A percentile compares a stretch with the other conserved stretches of the same genome.
phyloP scores from a whole-genome alignment of 2,888 invertebrate genomes.

The Philaethria dido region DNA sequence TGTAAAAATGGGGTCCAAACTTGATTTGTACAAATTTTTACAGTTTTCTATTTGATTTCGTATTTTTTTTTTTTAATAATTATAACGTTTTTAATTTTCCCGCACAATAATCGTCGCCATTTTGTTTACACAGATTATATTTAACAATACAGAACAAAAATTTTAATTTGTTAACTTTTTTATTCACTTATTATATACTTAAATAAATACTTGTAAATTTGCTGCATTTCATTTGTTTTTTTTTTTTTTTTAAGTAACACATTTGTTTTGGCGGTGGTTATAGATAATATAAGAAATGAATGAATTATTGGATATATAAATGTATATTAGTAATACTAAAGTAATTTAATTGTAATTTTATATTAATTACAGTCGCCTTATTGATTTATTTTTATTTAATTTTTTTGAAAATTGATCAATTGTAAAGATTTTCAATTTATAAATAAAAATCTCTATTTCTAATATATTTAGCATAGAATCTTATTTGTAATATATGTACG shows the following conservation, averaged over 20 bases:
- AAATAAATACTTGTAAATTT: not conserved
- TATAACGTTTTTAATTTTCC: not conserved
- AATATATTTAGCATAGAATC: too few relatives aligned
- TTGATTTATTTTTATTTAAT: not conserved
- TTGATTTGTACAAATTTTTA: slow-evolving; percentile 37
- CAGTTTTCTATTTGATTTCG: slow-evolving; percentile 12
- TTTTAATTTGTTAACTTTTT: not conserved
- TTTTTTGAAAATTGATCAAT: too few relatives aligned
- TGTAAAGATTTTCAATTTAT: too few relatives aligned
- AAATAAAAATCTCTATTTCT: too few relatives aligned
- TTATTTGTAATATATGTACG: too few relatives aligned
- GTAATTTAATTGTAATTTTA: not conserved
- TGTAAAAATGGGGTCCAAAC: slow-evolving; percentile 38
- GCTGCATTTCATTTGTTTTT: not conserved
- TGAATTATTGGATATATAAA: not conserved
- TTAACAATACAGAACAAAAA: not conserved
- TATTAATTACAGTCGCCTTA: not conserved
- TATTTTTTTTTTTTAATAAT: not conserved
- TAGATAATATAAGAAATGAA: not conserved
- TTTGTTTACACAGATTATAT: slow-evolving; percentile 4
- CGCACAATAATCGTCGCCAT: not conserved
- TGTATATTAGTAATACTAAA: not conserved
- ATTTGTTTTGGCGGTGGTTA: not conserved
- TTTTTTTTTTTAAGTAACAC: too few relatives aligned
- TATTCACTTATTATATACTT: not conserved